These are phyloP conservation scores for Paramormyrops kingsleyae DNA, from an alignment of 2,113 vertebrate genomes.

Conservation along the genomic window DNA sequence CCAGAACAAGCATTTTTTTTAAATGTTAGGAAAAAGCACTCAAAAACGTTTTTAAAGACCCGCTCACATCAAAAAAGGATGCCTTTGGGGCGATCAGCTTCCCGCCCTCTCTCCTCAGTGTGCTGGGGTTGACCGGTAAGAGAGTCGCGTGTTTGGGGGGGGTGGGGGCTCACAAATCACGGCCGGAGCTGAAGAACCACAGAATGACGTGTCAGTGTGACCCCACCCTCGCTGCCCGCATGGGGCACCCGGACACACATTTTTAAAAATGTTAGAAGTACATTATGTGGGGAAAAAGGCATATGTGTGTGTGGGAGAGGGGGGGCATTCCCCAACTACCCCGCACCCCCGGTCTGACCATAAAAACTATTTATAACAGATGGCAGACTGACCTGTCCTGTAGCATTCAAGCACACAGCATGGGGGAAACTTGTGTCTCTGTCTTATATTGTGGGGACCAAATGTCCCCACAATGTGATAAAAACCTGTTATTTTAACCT, in stretches of 20 bases:
- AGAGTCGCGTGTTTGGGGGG: neutral
- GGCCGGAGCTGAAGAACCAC: neutral
- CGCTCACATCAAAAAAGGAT: too few species aligned
- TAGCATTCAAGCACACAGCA: neutral
- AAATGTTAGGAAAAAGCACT: neutral
- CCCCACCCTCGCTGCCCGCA: neutral
- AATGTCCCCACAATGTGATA: too few species aligned
- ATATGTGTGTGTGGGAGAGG: neutral
- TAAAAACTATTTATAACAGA: conserved; percentile 45
- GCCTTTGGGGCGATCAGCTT: neutral
- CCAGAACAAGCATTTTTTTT: neutral
- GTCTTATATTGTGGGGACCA: neutral
- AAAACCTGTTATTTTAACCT: too few species aligned
- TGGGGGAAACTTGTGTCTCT: neutral
- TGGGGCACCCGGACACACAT: neutral
- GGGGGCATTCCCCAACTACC: conserved; percentile 37
- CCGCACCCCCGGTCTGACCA: conserved; percentile 42
- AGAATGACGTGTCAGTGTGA: neutral
- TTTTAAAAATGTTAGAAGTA: neutral
- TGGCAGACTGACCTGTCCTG: conserved; percentile 10
- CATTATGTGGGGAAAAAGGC: neutral
- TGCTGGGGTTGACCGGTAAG: neutral
- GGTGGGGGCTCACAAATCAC: neutral
- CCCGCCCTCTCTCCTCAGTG: neutral
- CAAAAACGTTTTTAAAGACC: neutral